Evolutionary conservation across 2,888 invertebrate species (phyloP).

Genomic region (Polydrusus pterygomalis): DNA sequence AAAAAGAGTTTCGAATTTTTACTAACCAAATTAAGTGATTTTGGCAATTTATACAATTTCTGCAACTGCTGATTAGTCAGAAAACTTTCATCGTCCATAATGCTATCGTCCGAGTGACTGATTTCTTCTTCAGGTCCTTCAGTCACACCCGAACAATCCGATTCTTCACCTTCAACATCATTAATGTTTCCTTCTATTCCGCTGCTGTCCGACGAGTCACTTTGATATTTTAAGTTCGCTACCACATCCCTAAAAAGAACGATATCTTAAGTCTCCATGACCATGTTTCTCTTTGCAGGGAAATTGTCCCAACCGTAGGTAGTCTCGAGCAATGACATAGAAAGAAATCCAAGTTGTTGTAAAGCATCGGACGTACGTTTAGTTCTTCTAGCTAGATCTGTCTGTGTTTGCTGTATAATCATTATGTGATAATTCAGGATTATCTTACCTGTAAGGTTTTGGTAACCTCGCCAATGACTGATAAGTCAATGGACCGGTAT

Average conservation of each 20-base stretch:
- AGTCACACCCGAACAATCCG: slow-evolving; percentile 76
- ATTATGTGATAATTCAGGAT: neutral
- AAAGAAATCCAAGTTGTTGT: no score
- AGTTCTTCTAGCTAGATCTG: no score
- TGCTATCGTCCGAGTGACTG: slow-evolving; percentile 78
- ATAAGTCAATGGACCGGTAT: slow-evolving; percentile 89
- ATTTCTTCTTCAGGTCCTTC: slow-evolving; percentile 83
- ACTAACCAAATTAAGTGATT: slow-evolving; percentile 74
- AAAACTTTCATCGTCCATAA: slow-evolving; percentile 86
- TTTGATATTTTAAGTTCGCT: slow-evolving; percentile 78
- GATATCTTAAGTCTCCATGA: neutral
- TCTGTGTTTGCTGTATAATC: neutral
- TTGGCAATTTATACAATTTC: slow-evolving; percentile 76
- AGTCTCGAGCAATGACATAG: no score
- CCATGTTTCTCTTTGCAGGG: neutral
- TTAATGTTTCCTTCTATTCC: slow-evolving; percentile 72
- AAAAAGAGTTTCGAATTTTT: no score
- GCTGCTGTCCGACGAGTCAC: slow-evolving; percentile 77
- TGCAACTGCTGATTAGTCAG: slow-evolving; percentile 71
- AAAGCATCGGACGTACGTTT: no score
- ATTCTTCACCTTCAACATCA: slow-evolving; percentile 70
- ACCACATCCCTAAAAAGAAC: slow-evolving; percentile 78
- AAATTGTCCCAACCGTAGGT: no score
- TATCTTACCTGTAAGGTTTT: slow-evolving; percentile 82
- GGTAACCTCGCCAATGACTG: slow-evolving; percentile 89